phyloP scores from a whole-genome alignment of 2,797 vertebrate species.

The Pitangus sulphuratus region DNA sequence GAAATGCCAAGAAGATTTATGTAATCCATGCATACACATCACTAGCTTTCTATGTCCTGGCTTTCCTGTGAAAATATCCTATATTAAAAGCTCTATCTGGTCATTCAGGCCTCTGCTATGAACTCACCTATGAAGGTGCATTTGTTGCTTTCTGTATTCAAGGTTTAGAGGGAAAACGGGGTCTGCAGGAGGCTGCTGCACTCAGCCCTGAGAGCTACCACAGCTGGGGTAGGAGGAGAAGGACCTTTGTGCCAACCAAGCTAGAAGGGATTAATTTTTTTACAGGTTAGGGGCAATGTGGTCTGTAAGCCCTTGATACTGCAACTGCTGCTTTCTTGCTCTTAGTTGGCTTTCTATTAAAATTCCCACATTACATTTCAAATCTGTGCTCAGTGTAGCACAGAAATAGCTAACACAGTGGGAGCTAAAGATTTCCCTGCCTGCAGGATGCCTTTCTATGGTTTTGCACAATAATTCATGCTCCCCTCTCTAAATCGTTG shows the following conservation, averaged over 20 bases:
- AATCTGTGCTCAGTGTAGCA: neutral
- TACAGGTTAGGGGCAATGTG: neutral
- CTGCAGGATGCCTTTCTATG: neutral
- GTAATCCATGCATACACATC: neutral
- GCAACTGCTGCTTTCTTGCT: neutral
- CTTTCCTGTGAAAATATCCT: neutral
- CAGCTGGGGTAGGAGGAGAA: neutral
- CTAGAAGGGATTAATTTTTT: neutral
- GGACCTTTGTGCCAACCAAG: neutral
- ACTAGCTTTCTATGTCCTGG: neutral
- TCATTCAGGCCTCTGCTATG: neutral
- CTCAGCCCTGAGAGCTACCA: neutral
- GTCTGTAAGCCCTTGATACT: neutral
- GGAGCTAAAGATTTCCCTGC: neutral
- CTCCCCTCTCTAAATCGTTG: neutral
- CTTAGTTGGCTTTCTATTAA: neutral
- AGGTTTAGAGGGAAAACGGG: neutral
- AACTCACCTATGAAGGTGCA: neutral
- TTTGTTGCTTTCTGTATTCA: neutral
- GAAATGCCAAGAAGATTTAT: neutral
- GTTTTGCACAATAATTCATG: neutral
- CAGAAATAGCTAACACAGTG: neutral
- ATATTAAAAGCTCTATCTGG: neutral
- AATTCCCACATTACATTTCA: neutral
- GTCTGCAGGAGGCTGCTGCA: accelerated